These are phyloP conservation scores for Campoplex capitator DNA, from an alignment of 2,888 invertebrate genomes.

Conservation along the genomic window DNA sequence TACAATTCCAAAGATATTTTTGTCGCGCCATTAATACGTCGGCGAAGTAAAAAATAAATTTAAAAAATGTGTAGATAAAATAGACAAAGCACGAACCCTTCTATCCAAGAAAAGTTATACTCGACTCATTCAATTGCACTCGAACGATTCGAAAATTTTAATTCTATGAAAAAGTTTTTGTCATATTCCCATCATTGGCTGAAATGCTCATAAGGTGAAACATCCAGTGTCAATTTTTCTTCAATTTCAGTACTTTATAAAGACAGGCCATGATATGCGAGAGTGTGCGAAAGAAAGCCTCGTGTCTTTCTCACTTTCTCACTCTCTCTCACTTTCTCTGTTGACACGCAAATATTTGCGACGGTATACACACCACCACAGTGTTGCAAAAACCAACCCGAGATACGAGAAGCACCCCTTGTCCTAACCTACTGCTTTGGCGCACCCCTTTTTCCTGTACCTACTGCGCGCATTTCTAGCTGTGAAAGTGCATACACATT, in stretches of 20 bases:
- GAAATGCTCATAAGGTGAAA: neutral
- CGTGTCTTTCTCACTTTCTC: slow-evolving; percentile 53
- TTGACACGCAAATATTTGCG: slow-evolving; percentile 84
- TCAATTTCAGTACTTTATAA: neutral
- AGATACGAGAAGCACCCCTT: slow-evolving; percentile 39
- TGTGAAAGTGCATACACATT: neutral
- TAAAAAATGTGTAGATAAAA: neutral
- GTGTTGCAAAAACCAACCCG: slow-evolving; percentile 70
- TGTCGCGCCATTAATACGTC: neutral
- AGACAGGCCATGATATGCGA: slow-evolving; percentile 43
- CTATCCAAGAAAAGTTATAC: neutral
- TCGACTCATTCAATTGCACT: neutral
- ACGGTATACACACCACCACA: slow-evolving; percentile 80
- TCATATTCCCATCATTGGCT: neutral
- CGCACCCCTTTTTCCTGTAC: slow-evolving; percentile 52
- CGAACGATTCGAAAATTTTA: neutral
- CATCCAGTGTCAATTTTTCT: slow-evolving; percentile 33
- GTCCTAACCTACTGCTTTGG: slow-evolving; percentile 38
- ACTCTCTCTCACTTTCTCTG: slow-evolving; percentile 70
- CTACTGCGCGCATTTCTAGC: slow-evolving; percentile 10
- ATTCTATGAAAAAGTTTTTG: neutral
- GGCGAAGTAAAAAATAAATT: neutral
- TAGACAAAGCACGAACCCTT: neutral
- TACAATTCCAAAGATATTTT: neutral
- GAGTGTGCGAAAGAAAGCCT: slow-evolving; percentile 47